Evolutionary conservation across 2,888 invertebrate species (phyloP), one percentile per base, ranked within the genome.

Genomic region (Macropis europaea): DNA sequence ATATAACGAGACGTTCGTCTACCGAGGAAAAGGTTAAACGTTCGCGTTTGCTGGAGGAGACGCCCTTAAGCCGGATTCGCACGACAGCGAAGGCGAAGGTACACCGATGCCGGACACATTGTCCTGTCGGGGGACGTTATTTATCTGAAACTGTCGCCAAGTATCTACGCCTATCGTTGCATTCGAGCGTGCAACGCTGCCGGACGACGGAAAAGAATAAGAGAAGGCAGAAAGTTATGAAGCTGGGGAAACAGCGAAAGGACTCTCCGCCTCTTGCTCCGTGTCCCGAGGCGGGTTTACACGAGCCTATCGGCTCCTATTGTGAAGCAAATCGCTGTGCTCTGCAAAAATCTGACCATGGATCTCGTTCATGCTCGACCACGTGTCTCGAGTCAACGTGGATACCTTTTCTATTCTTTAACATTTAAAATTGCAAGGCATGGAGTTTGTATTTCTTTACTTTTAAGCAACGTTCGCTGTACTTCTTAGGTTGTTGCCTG

Each of bases 91-190:
- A 74, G 54, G 69, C 62, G 61, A 77, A 59, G 78, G 61, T 69
- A 61, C 61, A 70, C 56, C 68, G 69, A 72, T 50, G 53, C 75
- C 48, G 70, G 63, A 77, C 76, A 77, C 80, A 82, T 82, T 82
- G 82, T 82, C 64, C 82, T 82, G 82, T 81, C 81, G 43, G 47
- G 36, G 48, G 57, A 40, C 52, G 75, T 81, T 82, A 81, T 81
- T 81, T 82, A 82, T 76, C 69, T 77, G 71, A 72, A 82, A 82
- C 72, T 80, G 73, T 71, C 73, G 52, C 54, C 68, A 61, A 48
- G 64, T 54, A 48, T 76, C 67, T 73, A 74, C 81, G 72, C 67
- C 71, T 67, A 67, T 73, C 68, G 77, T 52, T 63, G 59, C 50
- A 17, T 40, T 26, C 54, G 48, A 45, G 17, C n/a, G 40, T 52